phyloP scores from a whole-genome alignment of 2,113 vertebrate species.

The Cavia aperea region DNA sequence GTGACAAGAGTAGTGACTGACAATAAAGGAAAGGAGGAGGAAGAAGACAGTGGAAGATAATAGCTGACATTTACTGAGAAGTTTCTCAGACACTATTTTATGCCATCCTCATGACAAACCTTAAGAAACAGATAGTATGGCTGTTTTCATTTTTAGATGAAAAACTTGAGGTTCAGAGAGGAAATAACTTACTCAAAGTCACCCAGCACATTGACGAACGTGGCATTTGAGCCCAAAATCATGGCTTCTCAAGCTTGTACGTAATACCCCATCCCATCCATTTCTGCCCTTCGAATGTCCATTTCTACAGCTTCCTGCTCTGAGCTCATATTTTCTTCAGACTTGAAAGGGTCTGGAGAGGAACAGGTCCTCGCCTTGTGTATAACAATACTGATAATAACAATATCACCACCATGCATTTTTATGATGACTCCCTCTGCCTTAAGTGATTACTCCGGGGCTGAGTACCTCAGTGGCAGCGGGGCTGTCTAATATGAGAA shows the following conservation, averaged over 20 bases:
- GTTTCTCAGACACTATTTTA: not conserved
- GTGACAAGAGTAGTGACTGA: not conserved
- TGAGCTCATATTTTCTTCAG: not conserved
- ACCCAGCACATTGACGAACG: not conserved
- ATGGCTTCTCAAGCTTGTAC: not conserved
- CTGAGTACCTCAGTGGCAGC: not conserved
- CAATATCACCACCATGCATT: not conserved
- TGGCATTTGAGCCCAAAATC: not conserved
- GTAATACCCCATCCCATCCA: not conserved
- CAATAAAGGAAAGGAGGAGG: not conserved
- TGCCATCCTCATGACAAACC: not conserved
- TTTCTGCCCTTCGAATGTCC: not conserved
- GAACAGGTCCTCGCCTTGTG: not conserved
- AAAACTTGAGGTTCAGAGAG: not conserved
- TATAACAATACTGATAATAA: not conserved
- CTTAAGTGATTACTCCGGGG: not conserved
- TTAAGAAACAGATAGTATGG: not conserved
- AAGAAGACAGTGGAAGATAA: not conserved
- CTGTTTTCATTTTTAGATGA: constrained; percentile 6
- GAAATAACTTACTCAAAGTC: not conserved
- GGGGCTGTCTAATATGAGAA: not conserved
- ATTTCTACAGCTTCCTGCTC: not conserved
- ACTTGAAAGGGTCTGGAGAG: not conserved
- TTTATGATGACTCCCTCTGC: not conserved
- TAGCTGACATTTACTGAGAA: not conserved